Evolutionary conservation across 2,113 vertebrate genomes (phyloP).

Genomic region (Carassius gibelio): DNA sequence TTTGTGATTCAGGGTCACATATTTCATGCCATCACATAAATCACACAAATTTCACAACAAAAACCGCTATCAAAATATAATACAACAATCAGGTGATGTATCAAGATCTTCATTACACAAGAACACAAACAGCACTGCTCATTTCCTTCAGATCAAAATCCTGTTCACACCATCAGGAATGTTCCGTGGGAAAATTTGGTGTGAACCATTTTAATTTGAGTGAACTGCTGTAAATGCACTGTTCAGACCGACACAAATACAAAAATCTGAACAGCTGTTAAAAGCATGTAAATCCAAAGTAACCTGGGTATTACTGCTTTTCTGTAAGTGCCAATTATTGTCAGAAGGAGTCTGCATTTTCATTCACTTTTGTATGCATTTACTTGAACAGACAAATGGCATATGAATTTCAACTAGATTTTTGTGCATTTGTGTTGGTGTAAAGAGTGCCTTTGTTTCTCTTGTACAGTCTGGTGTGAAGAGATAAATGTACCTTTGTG

Average conservation of each 20-base stretch:
- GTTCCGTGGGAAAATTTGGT: not conserved
- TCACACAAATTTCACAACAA: not conserved
- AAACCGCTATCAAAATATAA: not conserved
- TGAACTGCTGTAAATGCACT: not conserved
- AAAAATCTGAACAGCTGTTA: not conserved
- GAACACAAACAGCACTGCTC: not conserved
- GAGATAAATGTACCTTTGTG: conserved; percentile 77
- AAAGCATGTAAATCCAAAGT: no score
- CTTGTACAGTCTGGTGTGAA: not conserved
- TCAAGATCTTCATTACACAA: not conserved
- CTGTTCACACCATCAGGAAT: not conserved
- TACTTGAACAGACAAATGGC: no score
- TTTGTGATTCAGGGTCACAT: no score
- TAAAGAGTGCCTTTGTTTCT: not conserved
- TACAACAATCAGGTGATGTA: not conserved
- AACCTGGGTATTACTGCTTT: no score
- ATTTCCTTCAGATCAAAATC: not conserved
- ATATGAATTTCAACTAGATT: no score
- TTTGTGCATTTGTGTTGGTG: not conserved
- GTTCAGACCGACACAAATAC: not conserved
- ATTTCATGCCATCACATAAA: not conserved
- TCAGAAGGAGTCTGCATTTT: no score
- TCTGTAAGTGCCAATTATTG: no score
- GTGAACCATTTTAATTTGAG: not conserved
- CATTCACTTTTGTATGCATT: no score